Evolutionary conservation across 2,113 vertebrate species (phyloP).

Genomic region (Azemiops feae): DNA sequence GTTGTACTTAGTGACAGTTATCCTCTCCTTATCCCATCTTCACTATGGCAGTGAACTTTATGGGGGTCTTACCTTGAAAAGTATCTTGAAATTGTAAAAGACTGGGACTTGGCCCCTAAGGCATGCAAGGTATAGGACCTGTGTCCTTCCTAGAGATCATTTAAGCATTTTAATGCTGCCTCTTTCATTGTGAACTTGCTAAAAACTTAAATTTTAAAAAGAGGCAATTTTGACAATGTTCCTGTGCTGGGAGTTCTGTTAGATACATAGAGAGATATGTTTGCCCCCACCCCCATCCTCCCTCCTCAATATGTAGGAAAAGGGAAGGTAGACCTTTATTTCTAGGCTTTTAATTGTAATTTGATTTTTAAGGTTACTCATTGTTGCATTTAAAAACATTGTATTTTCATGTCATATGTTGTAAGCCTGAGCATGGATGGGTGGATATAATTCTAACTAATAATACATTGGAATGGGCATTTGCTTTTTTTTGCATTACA

Average conservation of each 20-base stretch:
- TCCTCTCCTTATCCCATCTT: not conserved
- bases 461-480: not conserved
- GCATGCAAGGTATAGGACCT: not conserved
- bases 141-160: not conserved
- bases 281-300: fast-evolving
- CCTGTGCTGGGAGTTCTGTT: not conserved
- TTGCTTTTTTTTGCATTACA: not conserved
- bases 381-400: not conserved
- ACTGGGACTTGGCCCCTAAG: not conserved
- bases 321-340: not conserved
- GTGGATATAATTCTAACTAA: not conserved
- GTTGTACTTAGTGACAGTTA: not conserved
- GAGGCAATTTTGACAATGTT: not conserved
- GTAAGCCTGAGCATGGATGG: not conserved
- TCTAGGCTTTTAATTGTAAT: not conserved
- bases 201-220: not conserved
- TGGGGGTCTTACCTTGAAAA: not conserved
- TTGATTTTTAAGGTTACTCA: not conserved
- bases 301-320: not conserved
- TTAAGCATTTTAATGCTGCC: not conserved
- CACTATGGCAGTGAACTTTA: not conserved
- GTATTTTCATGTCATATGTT: not conserved
- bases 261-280: not conserved
- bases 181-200: not conserved
- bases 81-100: not conserved